A percentile compares a stretch with the other conserved stretches of the same genome.
phyloP scores from a whole-genome alignment of 2,113 vertebrate species.

The Lichenostomus cassidix region DNA sequence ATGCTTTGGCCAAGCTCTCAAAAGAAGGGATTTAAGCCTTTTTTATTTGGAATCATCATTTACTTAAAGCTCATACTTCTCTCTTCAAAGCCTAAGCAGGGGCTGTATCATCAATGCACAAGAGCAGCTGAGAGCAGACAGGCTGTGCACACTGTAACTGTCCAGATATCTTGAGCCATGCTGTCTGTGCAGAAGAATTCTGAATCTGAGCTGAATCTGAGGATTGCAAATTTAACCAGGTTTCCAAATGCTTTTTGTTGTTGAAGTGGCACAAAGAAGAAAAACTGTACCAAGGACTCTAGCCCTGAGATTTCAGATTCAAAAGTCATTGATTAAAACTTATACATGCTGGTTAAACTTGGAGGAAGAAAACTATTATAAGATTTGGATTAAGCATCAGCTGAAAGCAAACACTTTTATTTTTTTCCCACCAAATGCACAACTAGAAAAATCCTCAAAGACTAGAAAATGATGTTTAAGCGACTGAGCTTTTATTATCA shows the following conservation, averaged over 20 bases:
- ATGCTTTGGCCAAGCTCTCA: conserved; percentile 30
- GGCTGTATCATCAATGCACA: background rate
- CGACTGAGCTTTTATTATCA: background rate
- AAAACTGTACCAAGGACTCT: background rate
- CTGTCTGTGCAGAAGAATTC: background rate
- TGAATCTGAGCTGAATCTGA: background rate
- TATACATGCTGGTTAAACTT: background rate
- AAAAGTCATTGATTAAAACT: background rate
- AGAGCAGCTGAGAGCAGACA: background rate
- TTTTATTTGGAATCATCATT: conserved; percentile 20
- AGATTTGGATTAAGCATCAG: background rate
- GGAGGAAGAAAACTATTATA: background rate
- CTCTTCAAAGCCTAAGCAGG: background rate
- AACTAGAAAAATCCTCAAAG: background rate
- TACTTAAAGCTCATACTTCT: background rate
- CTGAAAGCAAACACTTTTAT: background rate
- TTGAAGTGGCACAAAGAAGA: background rate
- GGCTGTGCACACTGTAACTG: background rate
- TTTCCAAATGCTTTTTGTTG: background rate
- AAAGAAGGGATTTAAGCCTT: background rate
- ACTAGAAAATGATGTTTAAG: background rate
- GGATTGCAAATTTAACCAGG: background rate
- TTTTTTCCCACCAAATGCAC: background rate
- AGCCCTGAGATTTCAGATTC: background rate
- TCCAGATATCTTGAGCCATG: background rate